phyloP scores from a whole-genome alignment of 64 coral and sea anemone genomes.

The Stichodactyla helianthus region DNA sequence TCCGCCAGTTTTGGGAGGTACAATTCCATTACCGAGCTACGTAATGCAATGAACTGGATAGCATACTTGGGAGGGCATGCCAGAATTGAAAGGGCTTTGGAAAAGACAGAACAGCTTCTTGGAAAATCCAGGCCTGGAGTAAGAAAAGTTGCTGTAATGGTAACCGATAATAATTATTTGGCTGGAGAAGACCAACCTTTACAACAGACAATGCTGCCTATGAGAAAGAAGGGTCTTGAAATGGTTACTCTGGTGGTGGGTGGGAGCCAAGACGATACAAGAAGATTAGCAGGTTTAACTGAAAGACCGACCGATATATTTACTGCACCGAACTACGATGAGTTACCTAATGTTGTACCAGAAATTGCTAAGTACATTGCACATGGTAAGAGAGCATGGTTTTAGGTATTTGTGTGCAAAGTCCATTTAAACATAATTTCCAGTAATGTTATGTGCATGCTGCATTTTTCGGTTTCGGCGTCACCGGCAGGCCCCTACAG shows the following conservation, averaged over 20 bases:
- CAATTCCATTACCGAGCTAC: not conserved
- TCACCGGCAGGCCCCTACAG: not conserved
- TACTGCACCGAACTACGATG: conserved; percentile 2
- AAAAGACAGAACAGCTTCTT: conserved; percentile 30
- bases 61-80: conserved; percentile 37
- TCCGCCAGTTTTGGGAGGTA: not conserved
- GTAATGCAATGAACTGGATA: conserved; percentile 46
- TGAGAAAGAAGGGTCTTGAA: not conserved
- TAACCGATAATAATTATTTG: conserved; percentile 47
- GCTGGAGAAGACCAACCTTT: not conserved
- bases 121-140: conserved; percentile 28
- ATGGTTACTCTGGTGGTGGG: conserved; percentile 1
- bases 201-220: not conserved
- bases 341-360: conserved; percentile 17
- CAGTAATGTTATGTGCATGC: not conserved
- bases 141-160: conserved; percentile 52
- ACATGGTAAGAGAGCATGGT: conserved; percentile 16
- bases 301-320: conserved; percentile 25
- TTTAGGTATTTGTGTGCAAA: not conserved
- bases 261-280: not conserved
- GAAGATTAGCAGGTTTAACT: conserved; percentile 18
- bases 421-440: not conserved
- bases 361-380: conserved; percentile 28
- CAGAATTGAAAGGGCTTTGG: conserved; percentile 56
- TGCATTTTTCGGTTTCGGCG: not conserved